These are phyloP conservation scores for Hystrix brachyura DNA, from an alignment of 2,113 vertebrate genomes.

Conservation along the genomic window DNA sequence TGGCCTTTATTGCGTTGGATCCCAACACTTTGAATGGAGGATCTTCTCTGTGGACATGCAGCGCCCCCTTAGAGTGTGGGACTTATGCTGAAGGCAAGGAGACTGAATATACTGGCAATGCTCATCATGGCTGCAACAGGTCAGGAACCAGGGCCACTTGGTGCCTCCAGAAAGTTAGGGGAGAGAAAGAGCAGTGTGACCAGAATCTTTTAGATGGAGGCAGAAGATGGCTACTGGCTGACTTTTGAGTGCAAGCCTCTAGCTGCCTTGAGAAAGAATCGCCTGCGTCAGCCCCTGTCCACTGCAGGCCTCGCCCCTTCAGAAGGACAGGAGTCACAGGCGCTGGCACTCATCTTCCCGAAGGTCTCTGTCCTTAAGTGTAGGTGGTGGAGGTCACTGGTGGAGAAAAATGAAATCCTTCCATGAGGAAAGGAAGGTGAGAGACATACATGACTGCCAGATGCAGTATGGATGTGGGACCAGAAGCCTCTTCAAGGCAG, in stretches of 20 bases:
- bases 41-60: slow-evolving; percentile 19
- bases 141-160: background rate
- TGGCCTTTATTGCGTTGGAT: slow-evolving; percentile 35
- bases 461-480: slow-evolving; percentile 16
- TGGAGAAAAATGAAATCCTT: slow-evolving; percentile 52
- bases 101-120: slow-evolving; percentile 53
- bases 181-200: slow-evolving; percentile 11
- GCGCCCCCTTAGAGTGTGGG: background rate
- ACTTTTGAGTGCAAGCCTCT: slow-evolving; percentile 11
- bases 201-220: slow-evolving; percentile 43
- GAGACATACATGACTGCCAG: slow-evolving; percentile 61
- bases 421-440: slow-evolving; percentile 52
- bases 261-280: slow-evolving; percentile 36
- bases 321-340: slow-evolving; percentile 4
- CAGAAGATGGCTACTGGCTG: slow-evolving; percentile 45
- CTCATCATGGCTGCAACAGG: background rate
- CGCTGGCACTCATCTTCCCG: background rate
- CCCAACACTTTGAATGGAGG: background rate
- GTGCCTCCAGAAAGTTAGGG: slow-evolving; percentile 12
- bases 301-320: background rate
- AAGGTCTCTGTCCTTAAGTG: slow-evolving; percentile 45
- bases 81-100: slow-evolving; percentile 41
- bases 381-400: slow-evolving; percentile 24
- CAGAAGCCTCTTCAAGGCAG: background rate
- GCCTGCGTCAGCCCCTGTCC: background rate